Percentiles rank a stretch among this genome's conserved stretches.
Conservation (phyloP, 2,888 invertebrate genomes). For the Dexiosoma caninum region DNA sequence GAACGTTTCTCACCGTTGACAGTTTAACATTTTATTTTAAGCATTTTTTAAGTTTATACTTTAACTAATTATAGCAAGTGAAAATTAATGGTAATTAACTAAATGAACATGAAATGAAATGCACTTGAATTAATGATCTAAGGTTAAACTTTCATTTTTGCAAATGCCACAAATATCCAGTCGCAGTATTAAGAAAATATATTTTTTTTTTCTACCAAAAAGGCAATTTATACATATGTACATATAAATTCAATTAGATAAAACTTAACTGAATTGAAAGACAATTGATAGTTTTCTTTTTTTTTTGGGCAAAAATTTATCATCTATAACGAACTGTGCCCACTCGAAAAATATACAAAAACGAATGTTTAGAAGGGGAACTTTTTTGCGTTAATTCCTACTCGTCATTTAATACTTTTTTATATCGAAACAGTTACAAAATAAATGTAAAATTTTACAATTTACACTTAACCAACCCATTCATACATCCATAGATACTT, state of each 20-base stretch:
- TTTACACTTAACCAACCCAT: not conserved
- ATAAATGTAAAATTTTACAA: not conserved
- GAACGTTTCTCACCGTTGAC: not conserved
- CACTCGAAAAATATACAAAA: not conserved
- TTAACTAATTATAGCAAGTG: constrained; percentile 53
- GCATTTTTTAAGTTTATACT: not conserved
- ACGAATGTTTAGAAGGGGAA: not conserved
- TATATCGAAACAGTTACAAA: not conserved
- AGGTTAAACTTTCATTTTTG: constrained; percentile 57
- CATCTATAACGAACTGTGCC: constrained; percentile 32
- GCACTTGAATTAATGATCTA: constrained; percentile 3
- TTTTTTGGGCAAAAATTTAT: constrained; percentile 17
- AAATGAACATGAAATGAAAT: constrained; percentile 14
- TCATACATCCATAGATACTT: not conserved
- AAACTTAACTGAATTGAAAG: not conserved
- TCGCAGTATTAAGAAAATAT: constrained; percentile 11
- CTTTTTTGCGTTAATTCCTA: not conserved
- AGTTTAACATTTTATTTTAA: constrained; percentile 32
- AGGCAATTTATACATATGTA: constrained; percentile 40
- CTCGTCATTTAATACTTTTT: not conserved
- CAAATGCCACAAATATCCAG: constrained; percentile 15
- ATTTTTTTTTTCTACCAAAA: constrained; percentile 7
- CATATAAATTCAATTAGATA: constrained; percentile 23
- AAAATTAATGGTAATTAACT: constrained; percentile 46
- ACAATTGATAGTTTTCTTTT: constrained; percentile 47